Percentiles rank a stretch among this genome's conserved stretches.
Evolutionary conservation across 2,113 vertebrate species (phyloP).

Genomic region (Dissostichus mawsoni): DNA sequence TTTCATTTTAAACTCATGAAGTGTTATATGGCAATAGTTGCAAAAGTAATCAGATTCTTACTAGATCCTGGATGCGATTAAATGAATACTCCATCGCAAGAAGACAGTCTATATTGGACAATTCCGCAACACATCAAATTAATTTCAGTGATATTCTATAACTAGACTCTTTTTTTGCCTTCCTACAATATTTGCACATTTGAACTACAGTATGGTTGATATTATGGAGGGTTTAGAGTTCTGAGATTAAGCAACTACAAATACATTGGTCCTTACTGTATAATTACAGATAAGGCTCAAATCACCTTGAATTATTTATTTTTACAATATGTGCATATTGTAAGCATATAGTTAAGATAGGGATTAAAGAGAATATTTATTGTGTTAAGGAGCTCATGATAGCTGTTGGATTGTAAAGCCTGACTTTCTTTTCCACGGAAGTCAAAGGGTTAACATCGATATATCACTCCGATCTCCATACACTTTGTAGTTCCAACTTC

Average conservation of each 20-base stretch:
- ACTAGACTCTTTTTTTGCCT: not conserved
- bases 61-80: not conserved
- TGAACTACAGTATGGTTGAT: not conserved
- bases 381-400: not conserved
- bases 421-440: not conserved
- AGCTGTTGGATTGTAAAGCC: not conserved
- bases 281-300: no score
- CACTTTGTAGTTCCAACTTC: not conserved
- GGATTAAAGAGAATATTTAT: not conserved
- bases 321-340: not conserved
- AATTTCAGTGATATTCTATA: no score
- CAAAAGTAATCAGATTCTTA: not conserved
- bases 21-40: not conserved
- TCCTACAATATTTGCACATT: not conserved
- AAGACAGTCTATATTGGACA: not conserved
- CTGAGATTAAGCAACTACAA: not conserved
- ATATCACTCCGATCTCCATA: not conserved
- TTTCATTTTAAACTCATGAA: not conserved
- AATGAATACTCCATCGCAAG: not conserved
- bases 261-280: no score
- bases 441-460: not conserved
- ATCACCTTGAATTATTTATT: not conserved
- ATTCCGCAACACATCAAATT: not conserved
- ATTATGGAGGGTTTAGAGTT: not conserved
- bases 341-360: not conserved